phyloP scores from a whole-genome alignment of 1,140 invertebrate species.

The Drosophila miranda region DNA sequence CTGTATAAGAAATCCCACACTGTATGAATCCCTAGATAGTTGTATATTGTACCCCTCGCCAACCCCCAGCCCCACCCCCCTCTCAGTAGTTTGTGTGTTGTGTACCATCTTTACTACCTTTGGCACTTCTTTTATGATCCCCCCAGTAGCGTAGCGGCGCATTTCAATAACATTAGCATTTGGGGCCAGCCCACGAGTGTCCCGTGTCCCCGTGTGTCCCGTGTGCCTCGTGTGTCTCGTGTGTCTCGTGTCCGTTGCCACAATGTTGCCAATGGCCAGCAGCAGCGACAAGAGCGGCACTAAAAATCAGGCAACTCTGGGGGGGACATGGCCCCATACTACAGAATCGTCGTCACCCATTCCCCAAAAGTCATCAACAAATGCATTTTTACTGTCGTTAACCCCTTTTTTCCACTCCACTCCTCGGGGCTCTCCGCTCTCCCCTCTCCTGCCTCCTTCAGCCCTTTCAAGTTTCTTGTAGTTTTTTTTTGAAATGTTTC shows the following conservation, averaged over 20 bases:
- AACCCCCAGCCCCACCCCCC: slow-evolving; percentile 10
- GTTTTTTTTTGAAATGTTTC: slow-evolving; percentile 47
- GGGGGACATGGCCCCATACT: slow-evolving; percentile 16
- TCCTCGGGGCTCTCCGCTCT: too few relatives aligned
- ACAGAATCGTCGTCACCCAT: slow-evolving; percentile 15
- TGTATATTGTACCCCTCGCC: slow-evolving; percentile 50
- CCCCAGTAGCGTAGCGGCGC: slow-evolving; percentile 42
- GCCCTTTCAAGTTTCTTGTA: slow-evolving; percentile 45
- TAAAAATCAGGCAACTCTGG: slow-evolving; percentile 48
- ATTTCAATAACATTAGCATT: slow-evolving; percentile 75
- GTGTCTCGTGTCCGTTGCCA: slow-evolving; percentile 7
- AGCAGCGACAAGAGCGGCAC: slow-evolving; percentile 11
- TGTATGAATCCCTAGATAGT: slow-evolving; percentile 26
- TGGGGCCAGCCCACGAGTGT: slow-evolving; percentile 13
- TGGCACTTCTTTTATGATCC: slow-evolving; percentile 75
- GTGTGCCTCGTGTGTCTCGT: slow-evolving; percentile 1
- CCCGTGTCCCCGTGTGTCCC: slow-evolving; percentile 5
- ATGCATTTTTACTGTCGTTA: slow-evolving; percentile 39
- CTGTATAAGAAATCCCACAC: too few relatives aligned
- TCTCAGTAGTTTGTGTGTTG: slow-evolving; percentile 53
- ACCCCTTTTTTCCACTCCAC: not conserved
- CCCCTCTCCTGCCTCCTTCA: not conserved
- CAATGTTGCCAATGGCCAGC: slow-evolving; percentile 35
- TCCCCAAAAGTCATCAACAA: slow-evolving; percentile 44
- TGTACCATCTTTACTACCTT: slow-evolving; percentile 60